Evolutionary conservation across 2,888 invertebrate species (phyloP).

Genomic region (Drosophila maculinotata): DNA sequence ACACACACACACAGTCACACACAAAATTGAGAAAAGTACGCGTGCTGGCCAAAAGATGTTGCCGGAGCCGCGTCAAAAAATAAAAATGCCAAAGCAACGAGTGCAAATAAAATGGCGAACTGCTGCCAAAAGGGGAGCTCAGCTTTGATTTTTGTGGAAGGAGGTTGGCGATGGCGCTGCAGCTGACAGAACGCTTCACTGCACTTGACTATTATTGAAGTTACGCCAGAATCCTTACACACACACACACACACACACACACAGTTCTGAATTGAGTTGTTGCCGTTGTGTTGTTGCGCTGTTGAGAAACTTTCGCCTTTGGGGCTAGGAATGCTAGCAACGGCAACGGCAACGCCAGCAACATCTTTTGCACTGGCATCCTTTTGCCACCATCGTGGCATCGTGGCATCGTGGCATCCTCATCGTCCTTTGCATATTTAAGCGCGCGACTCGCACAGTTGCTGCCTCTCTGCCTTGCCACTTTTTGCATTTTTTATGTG

Average conservation of each 20-base stretch:
- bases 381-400: slow-evolving; percentile 43
- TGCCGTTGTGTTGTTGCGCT: slow-evolving; percentile 42
- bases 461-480: slow-evolving; percentile 51
- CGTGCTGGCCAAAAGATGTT: slow-evolving; percentile 73
- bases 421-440: slow-evolving; percentile 78
- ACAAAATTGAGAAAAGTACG: slow-evolving; percentile 54
- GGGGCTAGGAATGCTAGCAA: slow-evolving; percentile 40
- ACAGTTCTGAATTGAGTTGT: slow-evolving; percentile 63
- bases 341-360: slow-evolving; percentile 40
- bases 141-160: slow-evolving; percentile 61
- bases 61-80: slow-evolving; percentile 60
- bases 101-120: slow-evolving; percentile 76
- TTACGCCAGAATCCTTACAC: slow-evolving; percentile 56
- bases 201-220: slow-evolving; percentile 81
- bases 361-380: slow-evolving; percentile 72
- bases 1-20: slow-evolving; percentile 33
- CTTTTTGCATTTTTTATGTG: slow-evolving; percentile 83
- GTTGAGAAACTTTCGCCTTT: slow-evolving; percentile 73
- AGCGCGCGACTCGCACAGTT: slow-evolving; percentile 71
- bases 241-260: slow-evolving; percentile 7
- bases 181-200: slow-evolving; percentile 79
- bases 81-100: slow-evolving; percentile 66
- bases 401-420: slow-evolving; percentile 23
- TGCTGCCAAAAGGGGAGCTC: slow-evolving; percentile 47
- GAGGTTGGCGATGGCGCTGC: slow-evolving; percentile 52